These are phyloP conservation scores for Drosophila albomicans DNA, from an alignment of 1,140 invertebrate genomes.

Conservation along the genomic window DNA sequence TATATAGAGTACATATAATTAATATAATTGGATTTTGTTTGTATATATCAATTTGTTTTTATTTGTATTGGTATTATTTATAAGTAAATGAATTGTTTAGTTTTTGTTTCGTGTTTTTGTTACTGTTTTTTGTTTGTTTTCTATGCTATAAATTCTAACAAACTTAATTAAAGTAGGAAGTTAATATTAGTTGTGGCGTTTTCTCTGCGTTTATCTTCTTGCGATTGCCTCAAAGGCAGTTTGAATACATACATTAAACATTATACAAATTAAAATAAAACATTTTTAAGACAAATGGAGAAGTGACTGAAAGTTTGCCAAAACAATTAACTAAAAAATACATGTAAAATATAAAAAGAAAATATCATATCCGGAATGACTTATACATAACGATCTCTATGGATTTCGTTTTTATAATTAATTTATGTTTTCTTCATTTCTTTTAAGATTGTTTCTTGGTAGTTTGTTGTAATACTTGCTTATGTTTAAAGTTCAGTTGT, in stretches of 20 bases:
- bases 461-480: constrained; percentile 47
- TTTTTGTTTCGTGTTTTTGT: background rate
- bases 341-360: constrained; percentile 30
- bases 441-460: constrained; percentile 20
- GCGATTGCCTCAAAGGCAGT: constrained; percentile 66
- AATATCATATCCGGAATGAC: constrained; percentile 76
- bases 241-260: constrained; percentile 47
- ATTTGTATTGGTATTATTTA: constrained; percentile 31
- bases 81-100: constrained; percentile 60
- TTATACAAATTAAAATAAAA: constrained; percentile 33
- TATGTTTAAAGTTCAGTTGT: constrained; percentile 31
- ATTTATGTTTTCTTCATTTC: constrained; percentile 35
- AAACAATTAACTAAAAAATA: constrained; percentile 19
- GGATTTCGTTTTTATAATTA: constrained; percentile 59
- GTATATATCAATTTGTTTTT: constrained; percentile 48
- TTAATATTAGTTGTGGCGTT: constrained; percentile 77
- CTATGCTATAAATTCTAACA: constrained; percentile 79
- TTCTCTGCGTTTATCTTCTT: constrained; percentile 11
- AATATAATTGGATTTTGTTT: constrained; percentile 45
- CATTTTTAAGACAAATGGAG: constrained; percentile 14
- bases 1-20: constrained; percentile 54
- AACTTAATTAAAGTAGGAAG: constrained; percentile 79
- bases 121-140: constrained; percentile 34
- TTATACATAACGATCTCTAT: constrained; percentile 62
- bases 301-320: constrained; percentile 28